Evolutionary conservation across 2,888 invertebrate genomes (phyloP).

Genomic region (Sesamia inferens): DNA sequence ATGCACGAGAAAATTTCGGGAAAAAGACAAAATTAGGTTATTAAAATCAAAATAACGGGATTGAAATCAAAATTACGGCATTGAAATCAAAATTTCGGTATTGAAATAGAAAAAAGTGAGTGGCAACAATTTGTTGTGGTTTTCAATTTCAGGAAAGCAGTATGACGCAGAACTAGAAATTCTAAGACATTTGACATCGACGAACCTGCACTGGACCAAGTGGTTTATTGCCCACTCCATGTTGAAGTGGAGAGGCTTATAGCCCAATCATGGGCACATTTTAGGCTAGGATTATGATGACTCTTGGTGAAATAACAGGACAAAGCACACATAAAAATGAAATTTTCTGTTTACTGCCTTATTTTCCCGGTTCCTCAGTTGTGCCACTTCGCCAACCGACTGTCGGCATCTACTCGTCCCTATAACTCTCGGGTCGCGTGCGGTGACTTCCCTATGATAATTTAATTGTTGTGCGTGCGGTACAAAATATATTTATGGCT

Average conservation of each 20-base stretch:
- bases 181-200: neutral
- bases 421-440: conserved; percentile 86
- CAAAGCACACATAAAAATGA: too few relatives aligned
- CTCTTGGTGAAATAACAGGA: too few relatives aligned
- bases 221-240: too few relatives aligned
- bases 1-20: neutral
- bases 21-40: too few relatives aligned
- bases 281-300: too few relatives aligned
- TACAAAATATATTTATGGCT: conserved; percentile 79
- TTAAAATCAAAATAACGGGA: neutral
- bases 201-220: neutral
- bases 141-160: neutral
- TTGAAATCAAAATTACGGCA: neutral
- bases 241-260: neutral
- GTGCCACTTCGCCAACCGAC: conserved; percentile 44
- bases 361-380: conserved; percentile 52
- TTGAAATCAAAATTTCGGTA: neutral
- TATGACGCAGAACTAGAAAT: neutral
- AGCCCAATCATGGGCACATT: neutral
- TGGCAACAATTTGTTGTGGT: too few relatives aligned
- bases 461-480: conserved; percentile 88
- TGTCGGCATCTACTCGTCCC: conserved; percentile 69
- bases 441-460: conserved; percentile 88
- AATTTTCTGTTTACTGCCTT: neutral
- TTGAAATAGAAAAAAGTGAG: too few relatives aligned